These are phyloP conservation scores for Ascaphus truei DNA, from an alignment of 2,113 vertebrate species.

Conservation along the genomic window DNA sequence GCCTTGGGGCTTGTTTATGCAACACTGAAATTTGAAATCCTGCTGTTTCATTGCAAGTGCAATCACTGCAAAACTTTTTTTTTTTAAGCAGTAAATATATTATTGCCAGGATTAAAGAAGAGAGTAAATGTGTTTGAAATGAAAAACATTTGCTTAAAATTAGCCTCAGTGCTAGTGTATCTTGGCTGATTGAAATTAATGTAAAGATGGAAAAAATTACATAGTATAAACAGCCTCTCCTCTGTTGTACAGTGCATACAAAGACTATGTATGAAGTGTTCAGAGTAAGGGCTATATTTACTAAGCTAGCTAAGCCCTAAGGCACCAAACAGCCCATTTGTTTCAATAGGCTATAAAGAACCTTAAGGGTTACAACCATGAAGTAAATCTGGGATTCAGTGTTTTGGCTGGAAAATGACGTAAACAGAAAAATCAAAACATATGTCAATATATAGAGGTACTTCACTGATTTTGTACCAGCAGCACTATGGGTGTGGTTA, in stretches of 20 bases:
- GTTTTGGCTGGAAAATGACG: too few species aligned
- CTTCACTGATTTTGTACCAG: too few species aligned
- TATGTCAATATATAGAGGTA: too few species aligned
- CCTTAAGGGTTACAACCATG: too few species aligned
- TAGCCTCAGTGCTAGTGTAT: slow-evolving; percentile 11
- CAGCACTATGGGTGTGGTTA: too few species aligned
- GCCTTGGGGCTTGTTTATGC: neutral
- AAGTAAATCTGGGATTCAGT: too few species aligned
- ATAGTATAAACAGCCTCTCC: slow-evolving; percentile 19
- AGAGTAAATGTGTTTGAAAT: slow-evolving; percentile 28
- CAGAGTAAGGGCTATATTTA: neutral
- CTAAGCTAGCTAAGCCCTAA: too few species aligned
- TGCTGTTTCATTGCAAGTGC: slow-evolving; percentile 15
- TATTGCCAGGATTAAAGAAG: slow-evolving; percentile 33
- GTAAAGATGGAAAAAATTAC: slow-evolving; percentile 30
- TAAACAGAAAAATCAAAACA: too few species aligned
- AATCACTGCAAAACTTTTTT: slow-evolving; percentile 5
- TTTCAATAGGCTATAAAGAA: too few species aligned
- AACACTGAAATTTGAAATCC: slow-evolving; percentile 32
- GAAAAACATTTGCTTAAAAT: slow-evolving; percentile 27
- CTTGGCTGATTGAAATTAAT: slow-evolving; percentile 26
- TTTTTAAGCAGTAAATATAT: neutral
- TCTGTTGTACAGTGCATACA: neutral
- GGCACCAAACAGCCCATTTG: too few species aligned
- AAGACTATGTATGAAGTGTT: neutral